Evolutionary conservation across 2,113 vertebrate species (phyloP), one percentile per base, ranked within the genome.

Genomic region (Phyllostomus discolor): DNA sequence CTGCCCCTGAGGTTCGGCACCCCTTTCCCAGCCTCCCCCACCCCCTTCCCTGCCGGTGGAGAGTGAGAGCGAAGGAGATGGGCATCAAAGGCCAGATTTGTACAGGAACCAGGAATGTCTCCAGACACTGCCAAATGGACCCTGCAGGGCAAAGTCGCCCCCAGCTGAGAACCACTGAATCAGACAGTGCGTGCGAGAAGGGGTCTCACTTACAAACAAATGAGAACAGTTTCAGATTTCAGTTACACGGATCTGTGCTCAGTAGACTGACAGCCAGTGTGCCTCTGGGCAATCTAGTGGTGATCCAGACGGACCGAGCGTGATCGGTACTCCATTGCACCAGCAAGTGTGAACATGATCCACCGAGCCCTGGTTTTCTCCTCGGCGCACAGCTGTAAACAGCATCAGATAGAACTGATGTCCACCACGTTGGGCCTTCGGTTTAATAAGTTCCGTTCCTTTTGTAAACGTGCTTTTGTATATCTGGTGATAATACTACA

Each of bases 31-130:
- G 50, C 54, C 83, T n/a, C 46, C 24, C 38, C 14, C 8, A 2
- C 14, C 20, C 20, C 38, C 10, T 35, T 3, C n/a, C 7, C 41
- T 28, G 28, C 50, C 0, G 0, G 9, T 1, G 0, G 57, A 50
- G 52, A 22, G 12, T 6, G 24, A 41, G n/a, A 52, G 24, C 9
- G 1, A 10, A 69, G 70, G 70, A n/a, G 26, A 2, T 6, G n/a
- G 28, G 22, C 33, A 2, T 8, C 11, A 75, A 70, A 82, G 20
- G 20, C 59, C 33, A 46, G 43, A 10, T 41, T 54, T 20, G 9
- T 15, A 7, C 2, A 17, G 64, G 75, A 41, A 57, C 80, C 67
- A 48, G 52, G 78, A 24, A 10, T 38, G 43, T 85, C 64, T 79
- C 85, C 38, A 88, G 17, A 70, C 54, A 22, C 48, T 28, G 6